Evolutionary conservation across 2,797 vertebrate genomes (phyloP), one percentile per base, ranked within the genome.

Genomic region (Phrynocephalus vlangalii): DNA sequence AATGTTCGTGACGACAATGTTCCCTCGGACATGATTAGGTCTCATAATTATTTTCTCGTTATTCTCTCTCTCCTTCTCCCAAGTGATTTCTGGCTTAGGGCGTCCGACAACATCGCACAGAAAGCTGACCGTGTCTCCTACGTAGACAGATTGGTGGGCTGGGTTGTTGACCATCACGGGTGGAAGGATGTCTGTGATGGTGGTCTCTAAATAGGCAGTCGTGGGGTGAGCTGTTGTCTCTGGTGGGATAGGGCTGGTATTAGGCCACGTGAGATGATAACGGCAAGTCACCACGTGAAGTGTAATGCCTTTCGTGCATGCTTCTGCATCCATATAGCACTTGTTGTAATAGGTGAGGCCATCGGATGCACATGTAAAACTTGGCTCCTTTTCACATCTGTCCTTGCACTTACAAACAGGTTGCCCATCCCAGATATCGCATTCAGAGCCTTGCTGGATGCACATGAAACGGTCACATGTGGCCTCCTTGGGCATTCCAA

Each of bases 291-390:
- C 98, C 22, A 98, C 96, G 0, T 96, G 96, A 88, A 97, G 94
- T 0, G 97, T 97, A 92, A 98, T 97, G 87, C 98, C 98, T 94
- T 98, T 99, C 92, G 98, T 98, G 92, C 99, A 99, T 89, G 99
- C 99, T 94, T 99, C 99, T 0, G 99, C 99, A 1, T 99, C 99
- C 99, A 99, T 98, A 97, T 98, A 99, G 95, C 99, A 99, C 95
- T 98, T 99, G 95, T 99, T 99, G 92, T 99, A 99, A 94, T 99
- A 99, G 56, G 99, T 99, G 96, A 99, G 98, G 88, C 99, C 99
- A 0, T 99, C 99, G 0, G 99, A 99, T n/a, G 99, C 99, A 0
- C 99, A 99, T 5, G 98, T 99, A 93, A 99, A 99, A 92, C 98
- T 98, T 0, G 99, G 99, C 87, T 99, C 98, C 91, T 98, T 97